Conservation (phyloP, 2,797 vertebrate genomes). For the Gymnoscopelus braueri region DNA sequence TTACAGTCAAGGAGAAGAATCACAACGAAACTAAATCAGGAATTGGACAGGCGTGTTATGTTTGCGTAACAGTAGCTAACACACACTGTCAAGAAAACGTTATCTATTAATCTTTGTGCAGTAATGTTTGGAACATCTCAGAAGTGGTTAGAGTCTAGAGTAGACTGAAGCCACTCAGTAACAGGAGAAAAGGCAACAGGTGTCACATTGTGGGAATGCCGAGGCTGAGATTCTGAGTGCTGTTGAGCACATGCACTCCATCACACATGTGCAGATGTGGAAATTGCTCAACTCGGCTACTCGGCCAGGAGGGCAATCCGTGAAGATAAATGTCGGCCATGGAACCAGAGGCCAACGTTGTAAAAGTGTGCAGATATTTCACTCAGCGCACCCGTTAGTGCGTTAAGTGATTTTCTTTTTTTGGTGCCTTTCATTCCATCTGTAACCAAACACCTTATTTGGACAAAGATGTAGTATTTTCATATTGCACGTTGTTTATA, state of each 20-base stretch:
- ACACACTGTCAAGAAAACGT: conserved; percentile 17
- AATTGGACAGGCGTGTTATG: conserved; percentile 33
- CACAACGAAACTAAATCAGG: conserved; percentile 6
- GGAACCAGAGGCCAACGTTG: conserved; percentile 6
- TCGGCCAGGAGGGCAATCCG: conserved; percentile 2
- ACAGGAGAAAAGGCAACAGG: conserved; percentile 46
- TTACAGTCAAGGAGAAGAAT: conserved; percentile 17
- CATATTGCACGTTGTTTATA: conserved; percentile 41
- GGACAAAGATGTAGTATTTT: conserved; percentile 36
- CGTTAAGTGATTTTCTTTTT: conserved; percentile 8
- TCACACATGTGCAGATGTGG: conserved; percentile 22
- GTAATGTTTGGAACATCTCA: conserved; percentile 5
- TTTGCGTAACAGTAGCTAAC: conserved; percentile 14
- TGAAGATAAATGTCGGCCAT: conserved; percentile 1
- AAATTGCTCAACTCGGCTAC: conserved; percentile 9
- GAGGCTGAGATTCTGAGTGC: neutral
- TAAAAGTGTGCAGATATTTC: conserved; percentile 4
- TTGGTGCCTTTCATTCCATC: neutral
- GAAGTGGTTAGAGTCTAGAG: neutral
- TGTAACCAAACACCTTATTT: conserved; percentile 38
- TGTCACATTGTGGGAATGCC: conserved; percentile 24
- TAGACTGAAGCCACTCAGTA: conserved; percentile 4
- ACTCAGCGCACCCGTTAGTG: neutral
- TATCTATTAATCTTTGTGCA: conserved; percentile 2
- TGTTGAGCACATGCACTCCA: neutral